These are phyloP conservation scores for Lasioglossum oenotherae DNA, from an alignment of 2,888 invertebrate species.

Conservation along the genomic window DNA sequence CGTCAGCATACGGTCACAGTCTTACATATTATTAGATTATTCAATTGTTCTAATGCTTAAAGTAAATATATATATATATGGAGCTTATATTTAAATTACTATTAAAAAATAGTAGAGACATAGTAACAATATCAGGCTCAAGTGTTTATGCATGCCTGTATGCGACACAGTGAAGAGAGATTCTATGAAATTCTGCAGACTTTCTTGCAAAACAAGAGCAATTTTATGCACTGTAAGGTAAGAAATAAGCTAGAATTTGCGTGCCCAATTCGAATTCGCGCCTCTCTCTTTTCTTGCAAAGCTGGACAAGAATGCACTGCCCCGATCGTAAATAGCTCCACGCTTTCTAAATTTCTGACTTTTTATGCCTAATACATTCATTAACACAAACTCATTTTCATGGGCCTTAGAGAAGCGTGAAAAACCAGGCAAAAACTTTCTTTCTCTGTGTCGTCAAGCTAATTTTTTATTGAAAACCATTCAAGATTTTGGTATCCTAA, in stretches of 20 bases:
- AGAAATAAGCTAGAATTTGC: slow-evolving; percentile 46
- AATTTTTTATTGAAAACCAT: not conserved
- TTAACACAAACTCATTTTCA: slow-evolving; percentile 49
- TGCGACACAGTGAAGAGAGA: slow-evolving; percentile 29
- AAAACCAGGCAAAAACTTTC: slow-evolving; percentile 25
- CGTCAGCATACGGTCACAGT: too few species aligned
- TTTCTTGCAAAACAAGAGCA: slow-evolving; percentile 18
- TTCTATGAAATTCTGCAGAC: not conserved
- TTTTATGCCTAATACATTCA: slow-evolving; percentile 52
- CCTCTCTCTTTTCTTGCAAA: slow-evolving; percentile 33
- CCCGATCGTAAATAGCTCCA: slow-evolving; percentile 56
- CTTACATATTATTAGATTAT: too few species aligned
- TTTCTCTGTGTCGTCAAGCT: not conserved
- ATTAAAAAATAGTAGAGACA: not conserved
- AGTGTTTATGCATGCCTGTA: not conserved
- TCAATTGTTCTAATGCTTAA: too few species aligned
- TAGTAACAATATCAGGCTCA: not conserved
- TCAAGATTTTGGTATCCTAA: not conserved
- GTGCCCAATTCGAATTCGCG: slow-evolving; percentile 36
- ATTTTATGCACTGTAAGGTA: slow-evolving; percentile 34
- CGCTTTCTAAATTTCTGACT: slow-evolving; percentile 68
- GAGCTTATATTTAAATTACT: too few species aligned
- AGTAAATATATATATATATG: too few species aligned
- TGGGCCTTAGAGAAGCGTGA: slow-evolving; percentile 22
- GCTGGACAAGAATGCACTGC: slow-evolving; percentile 39